Evolutionary conservation across 1,140 invertebrate genomes (phyloP).

Genomic region (Rhyacophila brunnea): DNA sequence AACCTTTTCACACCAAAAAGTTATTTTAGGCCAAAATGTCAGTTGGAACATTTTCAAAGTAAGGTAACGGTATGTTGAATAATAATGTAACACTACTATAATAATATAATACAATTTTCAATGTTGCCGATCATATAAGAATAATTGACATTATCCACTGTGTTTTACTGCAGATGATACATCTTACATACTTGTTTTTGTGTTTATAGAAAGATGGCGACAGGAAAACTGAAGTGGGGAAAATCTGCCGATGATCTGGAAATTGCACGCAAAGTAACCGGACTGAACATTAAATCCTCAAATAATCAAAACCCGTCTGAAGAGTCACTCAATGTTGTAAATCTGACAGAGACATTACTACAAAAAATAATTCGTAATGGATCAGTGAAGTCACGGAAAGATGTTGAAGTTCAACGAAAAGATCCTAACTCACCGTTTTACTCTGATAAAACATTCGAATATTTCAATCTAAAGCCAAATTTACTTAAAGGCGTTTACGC

Average conservation of each 20-base stretch:
- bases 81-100: too few relatives aligned
- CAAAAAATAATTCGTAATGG: slow-evolving; percentile 89
- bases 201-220: background rate
- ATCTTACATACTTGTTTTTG: too few relatives aligned
- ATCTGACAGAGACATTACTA: slow-evolving; percentile 81
- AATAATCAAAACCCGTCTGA: background rate
- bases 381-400: slow-evolving; percentile 78
- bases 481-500: slow-evolving; percentile 90
- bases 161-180: too few relatives aligned
- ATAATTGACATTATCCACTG: too few relatives aligned
- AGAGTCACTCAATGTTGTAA: slow-evolving; percentile 51
- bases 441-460: slow-evolving; percentile 93
- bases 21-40: too few relatives aligned
- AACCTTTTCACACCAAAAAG: too few relatives aligned
- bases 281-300: slow-evolving; percentile 20
- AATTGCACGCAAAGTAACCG: slow-evolving; percentile 20
- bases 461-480: slow-evolving; percentile 85
- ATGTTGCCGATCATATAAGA: too few relatives aligned
- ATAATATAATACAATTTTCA: too few relatives aligned
- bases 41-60: too few relatives aligned
- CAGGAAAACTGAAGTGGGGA: slow-evolving; percentile 13
- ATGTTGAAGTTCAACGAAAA: slow-evolving; percentile 85
- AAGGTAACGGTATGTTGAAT: too few relatives aligned
- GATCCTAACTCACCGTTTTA: slow-evolving; percentile 92
- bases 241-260: slow-evolving; percentile 18